phyloP scores from a whole-genome alignment of 2,888 invertebrate species.

The Chrysolina americana region DNA sequence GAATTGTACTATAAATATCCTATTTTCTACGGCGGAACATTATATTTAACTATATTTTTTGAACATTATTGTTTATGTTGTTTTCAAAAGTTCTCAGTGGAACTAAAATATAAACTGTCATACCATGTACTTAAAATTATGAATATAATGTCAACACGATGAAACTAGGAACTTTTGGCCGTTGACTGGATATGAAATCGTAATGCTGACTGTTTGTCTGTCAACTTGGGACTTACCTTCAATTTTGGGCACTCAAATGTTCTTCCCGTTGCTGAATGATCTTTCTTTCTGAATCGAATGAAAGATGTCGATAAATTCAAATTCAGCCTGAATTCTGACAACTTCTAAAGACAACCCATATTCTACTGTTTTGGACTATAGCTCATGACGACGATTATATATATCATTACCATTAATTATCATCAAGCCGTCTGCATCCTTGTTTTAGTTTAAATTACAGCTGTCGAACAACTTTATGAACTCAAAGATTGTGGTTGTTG shows the following conservation, averaged over 20 bases:
- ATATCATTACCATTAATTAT: neutral
- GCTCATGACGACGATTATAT: neutral
- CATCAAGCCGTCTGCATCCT: neutral
- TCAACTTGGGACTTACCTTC: no score
- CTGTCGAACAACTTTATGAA: neutral
- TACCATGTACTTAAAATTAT: neutral
- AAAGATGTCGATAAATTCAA: no score
- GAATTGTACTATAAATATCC: constrained; percentile 2
- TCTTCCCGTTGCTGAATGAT: no score
- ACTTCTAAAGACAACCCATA: neutral
- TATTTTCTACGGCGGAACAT: neutral
- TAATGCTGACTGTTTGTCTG: no score
- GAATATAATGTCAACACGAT: no score
- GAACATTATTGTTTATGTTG: neutral
- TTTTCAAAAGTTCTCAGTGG: neutral
- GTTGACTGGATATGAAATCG: no score
- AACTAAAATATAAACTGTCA: no score
- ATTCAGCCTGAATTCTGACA: no score
- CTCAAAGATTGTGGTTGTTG: neutral
- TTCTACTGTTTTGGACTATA: neutral
- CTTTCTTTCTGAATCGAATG: no score
- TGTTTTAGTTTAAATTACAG: neutral
- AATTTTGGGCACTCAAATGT: no score
- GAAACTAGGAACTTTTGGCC: no score
- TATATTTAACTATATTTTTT: neutral